These are phyloP conservation scores for Cremastinae sp. DNA, from an alignment of 2,888 invertebrate genomes.

Conservation along the genomic window DNA sequence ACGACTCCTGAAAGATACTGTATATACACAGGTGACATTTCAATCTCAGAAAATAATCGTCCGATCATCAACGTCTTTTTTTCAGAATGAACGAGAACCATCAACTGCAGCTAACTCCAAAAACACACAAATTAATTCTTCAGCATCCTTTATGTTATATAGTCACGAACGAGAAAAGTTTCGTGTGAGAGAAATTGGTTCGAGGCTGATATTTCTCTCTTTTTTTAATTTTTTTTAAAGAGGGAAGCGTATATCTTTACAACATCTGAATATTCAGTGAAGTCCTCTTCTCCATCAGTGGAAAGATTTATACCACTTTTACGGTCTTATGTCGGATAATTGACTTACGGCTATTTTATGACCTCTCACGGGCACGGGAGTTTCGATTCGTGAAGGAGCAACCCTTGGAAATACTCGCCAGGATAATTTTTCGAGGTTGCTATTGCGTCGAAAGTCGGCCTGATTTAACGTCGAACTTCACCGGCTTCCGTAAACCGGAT, in stretches of 20 bases:
- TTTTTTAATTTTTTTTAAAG: neutral
- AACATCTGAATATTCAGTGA: constrained; percentile 47
- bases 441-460: too few species aligned
- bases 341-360: constrained; percentile 63
- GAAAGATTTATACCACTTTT: constrained; percentile 65
- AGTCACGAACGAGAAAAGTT: neutral
- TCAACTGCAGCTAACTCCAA: too few species aligned
- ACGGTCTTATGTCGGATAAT: constrained; percentile 59
- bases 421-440: too few species aligned
- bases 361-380: constrained; percentile 45
- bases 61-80: too few species aligned
- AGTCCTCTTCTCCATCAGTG: constrained; percentile 45
- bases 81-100: too few species aligned
- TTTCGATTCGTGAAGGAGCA: constrained; percentile 13
- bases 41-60: too few species aligned
- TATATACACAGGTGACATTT: too few species aligned
- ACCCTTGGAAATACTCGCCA: neutral
- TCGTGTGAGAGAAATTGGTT: neutral
- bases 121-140: neutral
- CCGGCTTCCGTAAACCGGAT: neutral
- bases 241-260: neutral
- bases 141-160: neutral
- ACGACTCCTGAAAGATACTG: too few species aligned
- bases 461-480: neutral
- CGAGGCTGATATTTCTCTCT: neutral